A percentile compares a stretch with the other conserved stretches of the same genome.
Conservation (phyloP, 1,140 invertebrate species). For the Nymphalis io region DNA sequence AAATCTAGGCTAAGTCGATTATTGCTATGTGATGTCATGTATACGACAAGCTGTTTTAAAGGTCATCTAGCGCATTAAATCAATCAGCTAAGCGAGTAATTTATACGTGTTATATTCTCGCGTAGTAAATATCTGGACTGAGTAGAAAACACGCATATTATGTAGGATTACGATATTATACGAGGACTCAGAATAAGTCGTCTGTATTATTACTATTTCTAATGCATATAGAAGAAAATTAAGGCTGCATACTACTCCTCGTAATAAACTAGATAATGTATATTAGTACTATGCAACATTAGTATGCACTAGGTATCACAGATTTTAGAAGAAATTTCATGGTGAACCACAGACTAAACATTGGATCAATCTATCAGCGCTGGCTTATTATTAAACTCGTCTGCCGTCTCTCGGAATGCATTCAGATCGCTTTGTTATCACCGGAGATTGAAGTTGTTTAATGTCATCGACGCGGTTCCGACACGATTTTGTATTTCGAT, state of each 20-base stretch:
- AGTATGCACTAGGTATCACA: no score
- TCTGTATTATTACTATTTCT: no score
- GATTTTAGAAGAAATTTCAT: background rate
- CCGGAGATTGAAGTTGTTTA: constrained; percentile 43
- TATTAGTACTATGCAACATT: no score
- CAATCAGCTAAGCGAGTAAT: constrained; percentile 40
- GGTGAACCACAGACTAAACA: constrained; percentile 28
- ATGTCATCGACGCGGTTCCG: constrained; percentile 10
- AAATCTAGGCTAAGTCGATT: constrained; percentile 44
- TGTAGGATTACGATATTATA: background rate
- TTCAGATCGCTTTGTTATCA: constrained; percentile 52
- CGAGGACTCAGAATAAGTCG: no score
- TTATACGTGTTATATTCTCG: constrained; percentile 20
- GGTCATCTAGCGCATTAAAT: constrained; percentile 61
- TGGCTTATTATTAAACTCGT: constrained; percentile 43
- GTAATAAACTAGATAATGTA: no score
- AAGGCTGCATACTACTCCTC: no score
- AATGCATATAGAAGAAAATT: no score
- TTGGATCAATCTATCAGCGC: constrained; percentile 29
- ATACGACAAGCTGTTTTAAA: constrained; percentile 47
- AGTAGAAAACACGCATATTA: background rate
- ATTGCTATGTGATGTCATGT: constrained; percentile 54
- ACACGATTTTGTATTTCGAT: constrained; percentile 7
- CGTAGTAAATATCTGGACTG: constrained; percentile 9
- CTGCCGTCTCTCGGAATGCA: constrained; percentile 43